Conservation (phyloP, 2,888 invertebrate genomes). For the Conops quadrifasciatus region DNA sequence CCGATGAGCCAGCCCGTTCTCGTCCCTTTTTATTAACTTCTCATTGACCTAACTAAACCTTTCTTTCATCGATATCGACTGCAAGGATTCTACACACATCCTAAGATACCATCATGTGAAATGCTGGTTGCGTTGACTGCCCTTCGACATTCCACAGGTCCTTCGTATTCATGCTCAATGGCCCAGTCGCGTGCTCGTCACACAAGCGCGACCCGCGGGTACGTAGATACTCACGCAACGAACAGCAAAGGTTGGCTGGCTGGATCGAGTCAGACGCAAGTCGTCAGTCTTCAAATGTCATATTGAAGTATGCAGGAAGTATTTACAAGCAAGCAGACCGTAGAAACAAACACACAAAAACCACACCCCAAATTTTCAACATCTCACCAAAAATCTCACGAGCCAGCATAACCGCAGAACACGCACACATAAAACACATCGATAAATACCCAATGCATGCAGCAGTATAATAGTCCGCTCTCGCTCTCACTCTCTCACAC, state of each 20-base stretch:
- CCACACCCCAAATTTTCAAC: constrained; percentile 39
- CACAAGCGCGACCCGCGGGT: constrained; percentile 19
- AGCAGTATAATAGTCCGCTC: background rate
- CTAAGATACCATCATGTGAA: constrained; percentile 3
- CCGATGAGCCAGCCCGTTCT: background rate
- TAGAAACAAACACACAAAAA: constrained; percentile 35
- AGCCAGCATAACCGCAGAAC: constrained; percentile 41
- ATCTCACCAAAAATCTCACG: constrained; percentile 29
- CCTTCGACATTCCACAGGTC: constrained; percentile 25
- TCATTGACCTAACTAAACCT: background rate
- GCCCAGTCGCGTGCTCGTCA: constrained; percentile 26
- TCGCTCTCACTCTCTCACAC: constrained; percentile 22
- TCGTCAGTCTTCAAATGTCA: constrained; percentile 41
- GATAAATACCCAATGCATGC: constrained; percentile 3
- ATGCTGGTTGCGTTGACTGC: constrained; percentile 26
- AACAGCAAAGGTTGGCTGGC: constrained; percentile 25
- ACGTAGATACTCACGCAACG: constrained; percentile 37
- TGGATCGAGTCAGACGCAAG: constrained; percentile 44
- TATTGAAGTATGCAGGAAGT: constrained; percentile 46
- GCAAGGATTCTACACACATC: background rate
- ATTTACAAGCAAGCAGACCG: constrained; percentile 28
- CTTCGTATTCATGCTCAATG: background rate
- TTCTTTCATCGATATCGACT: background rate
- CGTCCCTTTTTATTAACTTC: background rate
- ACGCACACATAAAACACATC: constrained; percentile 13